Percentiles rank a stretch among this genome's conserved stretches.
phyloP scores from a whole-genome alignment of 2,888 invertebrate genomes.

The Lasioglossum leucozonium region DNA sequence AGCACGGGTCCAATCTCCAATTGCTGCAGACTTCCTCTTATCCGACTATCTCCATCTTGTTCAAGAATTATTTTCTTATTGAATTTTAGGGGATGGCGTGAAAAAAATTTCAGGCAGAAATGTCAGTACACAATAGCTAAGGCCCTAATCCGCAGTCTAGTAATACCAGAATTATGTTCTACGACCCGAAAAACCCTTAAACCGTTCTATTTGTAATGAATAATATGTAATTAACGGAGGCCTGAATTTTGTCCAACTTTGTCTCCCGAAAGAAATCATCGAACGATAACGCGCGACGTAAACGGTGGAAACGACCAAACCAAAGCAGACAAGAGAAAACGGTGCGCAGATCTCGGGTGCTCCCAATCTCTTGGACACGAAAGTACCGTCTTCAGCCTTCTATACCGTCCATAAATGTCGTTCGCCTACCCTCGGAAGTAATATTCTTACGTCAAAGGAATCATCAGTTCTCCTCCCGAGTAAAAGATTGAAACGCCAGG shows the following conservation, averaged over 20 bases:
- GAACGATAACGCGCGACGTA: constrained; percentile 39
- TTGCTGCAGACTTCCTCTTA: too few relatives aligned
- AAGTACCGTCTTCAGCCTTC: constrained; percentile 3
- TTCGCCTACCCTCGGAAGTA: background rate
- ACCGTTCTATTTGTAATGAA: too few relatives aligned
- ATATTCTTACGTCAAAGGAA: constrained; percentile 2
- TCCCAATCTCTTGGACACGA: background rate
- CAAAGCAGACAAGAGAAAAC: background rate
- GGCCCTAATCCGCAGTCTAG: too few relatives aligned
- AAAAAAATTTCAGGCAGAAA: too few relatives aligned
- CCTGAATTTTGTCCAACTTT: constrained; percentile 11
- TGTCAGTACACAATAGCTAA: too few relatives aligned
- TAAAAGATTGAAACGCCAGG: constrained; percentile 5
- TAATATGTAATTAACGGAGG: constrained; percentile 22
- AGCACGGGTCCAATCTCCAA: too few relatives aligned
- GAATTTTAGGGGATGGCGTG: too few relatives aligned
- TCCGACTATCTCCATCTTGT: too few relatives aligned
- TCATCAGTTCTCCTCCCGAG: background rate
- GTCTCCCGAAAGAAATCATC: constrained; percentile 47
- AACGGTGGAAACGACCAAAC: background rate
- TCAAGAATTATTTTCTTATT: too few relatives aligned
- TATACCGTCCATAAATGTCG: background rate
- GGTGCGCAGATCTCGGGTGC: too few relatives aligned
- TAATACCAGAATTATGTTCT: too few relatives aligned
- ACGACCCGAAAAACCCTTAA: too few relatives aligned